Evolutionary conservation across 2,113 vertebrate genomes (phyloP).

Genomic region (Pomatostomus ruficeps): DNA sequence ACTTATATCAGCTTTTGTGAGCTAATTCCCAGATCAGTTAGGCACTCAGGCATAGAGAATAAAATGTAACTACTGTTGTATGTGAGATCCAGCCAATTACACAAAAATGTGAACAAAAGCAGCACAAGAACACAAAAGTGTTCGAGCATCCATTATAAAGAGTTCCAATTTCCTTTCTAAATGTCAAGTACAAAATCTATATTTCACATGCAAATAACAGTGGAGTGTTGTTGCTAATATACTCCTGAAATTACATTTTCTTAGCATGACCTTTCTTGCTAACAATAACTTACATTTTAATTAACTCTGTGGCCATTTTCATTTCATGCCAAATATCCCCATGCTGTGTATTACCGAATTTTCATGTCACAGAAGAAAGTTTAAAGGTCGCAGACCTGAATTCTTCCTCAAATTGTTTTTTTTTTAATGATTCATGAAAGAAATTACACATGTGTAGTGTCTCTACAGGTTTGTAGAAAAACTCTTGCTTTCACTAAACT

Average conservation of each 20-base stretch:
- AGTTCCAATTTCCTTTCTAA: slow-evolving; percentile 68
- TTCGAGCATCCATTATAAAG: slow-evolving; percentile 52
- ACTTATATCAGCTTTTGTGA: not conserved
- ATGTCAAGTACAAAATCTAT: slow-evolving; percentile 72
- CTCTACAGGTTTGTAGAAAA: not conserved
- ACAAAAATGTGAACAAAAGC: slow-evolving; percentile 35
- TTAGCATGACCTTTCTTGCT: slow-evolving; percentile 73
- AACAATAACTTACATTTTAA: slow-evolving; percentile 78
- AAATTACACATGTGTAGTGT: not conserved
- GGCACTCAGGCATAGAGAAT: not conserved
- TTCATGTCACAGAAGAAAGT: slow-evolving; percentile 31
- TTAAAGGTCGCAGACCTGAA: slow-evolving; percentile 63
- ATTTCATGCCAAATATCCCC: slow-evolving; percentile 58
- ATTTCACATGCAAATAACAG: slow-evolving; percentile 70
- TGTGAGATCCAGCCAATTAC: slow-evolving; percentile 45
- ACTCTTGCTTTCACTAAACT: not conserved
- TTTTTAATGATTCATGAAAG: slow-evolving; percentile 4
- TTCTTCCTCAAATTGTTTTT: too few species aligned
- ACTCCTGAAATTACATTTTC: slow-evolving; percentile 73
- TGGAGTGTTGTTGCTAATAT: slow-evolving; percentile 60
- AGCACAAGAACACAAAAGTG: slow-evolving; percentile 47
- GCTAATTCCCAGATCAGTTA: slow-evolving; percentile 9
- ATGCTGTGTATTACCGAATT: slow-evolving; percentile 27
- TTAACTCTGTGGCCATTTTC: slow-evolving; percentile 70
- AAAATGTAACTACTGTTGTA: slow-evolving; percentile 19